These are phyloP conservation scores for Liodrosophila aerea DNA, from an alignment of 2,888 invertebrate species.

Conservation along the genomic window DNA sequence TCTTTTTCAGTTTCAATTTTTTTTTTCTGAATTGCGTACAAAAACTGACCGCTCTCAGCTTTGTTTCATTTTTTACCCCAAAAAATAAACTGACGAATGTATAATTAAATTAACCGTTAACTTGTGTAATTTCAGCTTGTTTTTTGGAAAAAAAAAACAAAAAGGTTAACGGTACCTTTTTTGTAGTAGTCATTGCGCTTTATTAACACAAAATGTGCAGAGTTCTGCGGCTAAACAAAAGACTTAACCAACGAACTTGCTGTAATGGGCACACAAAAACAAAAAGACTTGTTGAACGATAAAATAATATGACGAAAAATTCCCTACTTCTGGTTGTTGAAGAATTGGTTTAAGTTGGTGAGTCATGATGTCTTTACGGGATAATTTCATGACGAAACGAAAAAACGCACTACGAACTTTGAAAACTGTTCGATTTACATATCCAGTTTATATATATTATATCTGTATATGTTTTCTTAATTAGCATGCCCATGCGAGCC, in stretches of 20 bases:
- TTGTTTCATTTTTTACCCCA: constrained; percentile 31
- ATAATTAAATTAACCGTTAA: constrained; percentile 68
- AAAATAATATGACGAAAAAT: constrained; percentile 8
- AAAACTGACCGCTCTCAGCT: constrained; percentile 20
- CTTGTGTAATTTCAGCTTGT: constrained; percentile 60
- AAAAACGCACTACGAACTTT: constrained; percentile 37
- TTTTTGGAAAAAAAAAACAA: constrained; percentile 19
- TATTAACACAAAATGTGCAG: constrained; percentile 30
- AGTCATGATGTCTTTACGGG: constrained; percentile 47
- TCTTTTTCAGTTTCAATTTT: constrained; percentile 25
- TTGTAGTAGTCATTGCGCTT: constrained; percentile 57
- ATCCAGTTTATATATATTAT: constrained; percentile 34
- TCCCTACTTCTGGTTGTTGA: constrained; percentile 16
- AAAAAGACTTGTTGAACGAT: constrained; percentile 31
- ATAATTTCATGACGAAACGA: constrained; percentile 63
- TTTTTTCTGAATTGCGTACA: constrained; percentile 45
- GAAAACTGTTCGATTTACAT: constrained; percentile 21
- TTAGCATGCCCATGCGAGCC: constrained; percentile 58
- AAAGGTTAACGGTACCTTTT: constrained; percentile 46
- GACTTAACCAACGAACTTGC: constrained; percentile 58
- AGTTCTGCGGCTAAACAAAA: constrained; percentile 47
- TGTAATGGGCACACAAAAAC: constrained; percentile 31
- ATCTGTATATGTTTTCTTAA: constrained; percentile 35
- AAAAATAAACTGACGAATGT: constrained; percentile 23
- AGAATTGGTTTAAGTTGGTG: constrained; percentile 32